A percentile compares a stretch with the other conserved stretches of the same genome.
These are phyloP conservation scores for Botia kubotai DNA, from an alignment of 2,797 vertebrate species.

Conservation along the genomic window DNA sequence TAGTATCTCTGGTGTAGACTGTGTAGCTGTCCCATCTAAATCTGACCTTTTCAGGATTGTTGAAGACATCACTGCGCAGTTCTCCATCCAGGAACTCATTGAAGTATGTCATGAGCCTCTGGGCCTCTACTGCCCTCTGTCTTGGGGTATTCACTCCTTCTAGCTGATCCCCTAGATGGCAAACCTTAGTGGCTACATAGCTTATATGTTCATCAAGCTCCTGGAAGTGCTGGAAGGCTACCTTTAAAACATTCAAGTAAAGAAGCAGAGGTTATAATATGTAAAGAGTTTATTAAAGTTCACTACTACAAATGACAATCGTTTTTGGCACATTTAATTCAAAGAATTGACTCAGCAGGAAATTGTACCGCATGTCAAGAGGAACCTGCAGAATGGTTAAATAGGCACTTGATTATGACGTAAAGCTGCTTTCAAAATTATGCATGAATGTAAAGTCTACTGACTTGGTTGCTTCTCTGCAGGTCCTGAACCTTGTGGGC, in stretches of 20 bases:
- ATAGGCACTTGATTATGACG: background rate
- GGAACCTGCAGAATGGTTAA: background rate
- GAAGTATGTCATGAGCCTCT: conserved; percentile 99
- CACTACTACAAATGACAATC: background rate
- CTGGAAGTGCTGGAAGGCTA: conserved; percentile 99
- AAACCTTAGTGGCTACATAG: conserved; percentile 99
- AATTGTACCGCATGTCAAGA: background rate
- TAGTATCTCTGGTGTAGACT: background rate
- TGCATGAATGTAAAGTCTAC: conserved; percentile 19
- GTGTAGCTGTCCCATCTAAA: background rate
- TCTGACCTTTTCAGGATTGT: conserved; percentile 94
- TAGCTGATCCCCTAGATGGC: conserved; percentile 97
- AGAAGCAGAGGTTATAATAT: background rate
- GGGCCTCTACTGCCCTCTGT: conserved; percentile 96
- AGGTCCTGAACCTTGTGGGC: conserved; percentile 98
- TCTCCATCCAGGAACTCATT: conserved; percentile 99
- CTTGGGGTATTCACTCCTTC: conserved; percentile 99
- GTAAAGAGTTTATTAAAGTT: background rate
- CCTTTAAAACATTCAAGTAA: conserved; percentile 72
- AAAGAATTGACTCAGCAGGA: background rate
- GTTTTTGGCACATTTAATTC: background rate
- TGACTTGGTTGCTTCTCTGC: conserved; percentile 98
- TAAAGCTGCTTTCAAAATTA: background rate
- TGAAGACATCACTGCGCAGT: conserved; percentile 98
- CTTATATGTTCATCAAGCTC: conserved; percentile 99